Evolutionary conservation across 2,113 vertebrate genomes (phyloP).

Genomic region (Saccopteryx leptura): DNA sequence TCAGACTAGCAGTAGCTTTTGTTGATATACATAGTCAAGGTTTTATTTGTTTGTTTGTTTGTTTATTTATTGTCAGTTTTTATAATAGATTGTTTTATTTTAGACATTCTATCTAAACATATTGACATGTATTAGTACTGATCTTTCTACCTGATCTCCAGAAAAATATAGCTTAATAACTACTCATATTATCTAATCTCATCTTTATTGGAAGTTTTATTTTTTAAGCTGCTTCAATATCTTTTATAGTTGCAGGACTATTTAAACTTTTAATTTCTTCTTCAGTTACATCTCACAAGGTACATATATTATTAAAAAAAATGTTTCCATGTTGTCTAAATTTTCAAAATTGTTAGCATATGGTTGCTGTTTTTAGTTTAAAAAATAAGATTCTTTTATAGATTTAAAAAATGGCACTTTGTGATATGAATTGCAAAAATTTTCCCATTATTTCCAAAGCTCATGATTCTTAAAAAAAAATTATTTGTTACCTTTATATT

Average conservation of each 20-base stretch:
- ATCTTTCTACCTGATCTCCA: slow-evolving; percentile 31
- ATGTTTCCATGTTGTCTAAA: background rate
- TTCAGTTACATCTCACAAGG: background rate
- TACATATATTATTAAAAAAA: slow-evolving; percentile 23
- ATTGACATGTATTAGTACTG: background rate
- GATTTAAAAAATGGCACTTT: slow-evolving; percentile 12
- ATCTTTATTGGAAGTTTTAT: slow-evolving; percentile 28
- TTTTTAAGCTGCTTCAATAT: slow-evolving; percentile 5
- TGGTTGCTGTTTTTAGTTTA: background rate
- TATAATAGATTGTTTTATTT: background rate
- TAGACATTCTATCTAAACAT: slow-evolving; percentile 12
- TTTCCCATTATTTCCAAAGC: background rate
- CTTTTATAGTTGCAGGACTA: slow-evolving; percentile 35
- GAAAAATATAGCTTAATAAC: slow-evolving; percentile 24
- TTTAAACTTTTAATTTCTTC: slow-evolving; percentile 37
- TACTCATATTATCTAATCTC: slow-evolving; percentile 18
- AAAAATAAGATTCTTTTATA: slow-evolving; percentile 5
- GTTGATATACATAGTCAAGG: background rate
- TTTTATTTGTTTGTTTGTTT: background rate
- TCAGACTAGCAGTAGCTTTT: background rate
- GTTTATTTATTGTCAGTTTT: background rate
- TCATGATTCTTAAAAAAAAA: slow-evolving; percentile 32
- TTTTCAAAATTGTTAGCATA: slow-evolving; percentile 14
- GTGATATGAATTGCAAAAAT: background rate
- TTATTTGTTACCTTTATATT: background rate